Base-by-base conservation (phyloP, 2,888 invertebrate genomes). In the Phyllotreta striolata region DNA sequence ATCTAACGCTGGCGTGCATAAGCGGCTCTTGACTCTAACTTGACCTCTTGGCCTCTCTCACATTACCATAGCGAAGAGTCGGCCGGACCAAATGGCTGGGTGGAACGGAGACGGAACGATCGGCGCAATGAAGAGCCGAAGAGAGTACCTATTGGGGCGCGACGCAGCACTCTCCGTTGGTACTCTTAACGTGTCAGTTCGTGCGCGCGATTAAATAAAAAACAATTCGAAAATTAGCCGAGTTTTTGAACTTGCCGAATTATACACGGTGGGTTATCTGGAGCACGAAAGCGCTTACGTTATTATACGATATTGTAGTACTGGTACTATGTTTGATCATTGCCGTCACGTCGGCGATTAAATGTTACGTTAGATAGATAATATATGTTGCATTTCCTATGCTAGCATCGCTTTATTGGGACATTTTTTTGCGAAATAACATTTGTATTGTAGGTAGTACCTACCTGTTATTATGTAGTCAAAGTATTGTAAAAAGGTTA, bases 31-130 rank as follows among this genome's bases (percentile, higher is more conserved):
- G 80, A 80, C 80, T 79, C 78, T 74, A 70, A 74, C 76, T 24
- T 80, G 80, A 80, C 79, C 80, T 79, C 76, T 78, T 79, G 79
- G 75, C 80, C 80, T 81, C 80, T 81, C 80, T 80, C 80, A 81
- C 80, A 81, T 81, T 81, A 80, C 79, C 80, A 77, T 78, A 77
- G 78, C 75, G 74, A 63, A 73, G 74, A 71, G 74, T 73, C 70
- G 70, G 73, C 74, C 74, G 75, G 79, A 76, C 79, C 79, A 79
- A 72, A 24, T 4, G 24, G 24, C 68, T n/a, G n/a, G 66, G 70
- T 75, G 69, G 75, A 66, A 24, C 24, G 4, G 66, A 69, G 67
- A 70, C 72, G 72, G 70, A 67, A 24, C 24, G 24, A 24, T 24
- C 24, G 24, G 24, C 24, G 24, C 24, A 3, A 24, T 3, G 4